phyloP scores from a whole-genome alignment of 2,888 invertebrate species.

The Nephrotoma guestfalica region DNA sequence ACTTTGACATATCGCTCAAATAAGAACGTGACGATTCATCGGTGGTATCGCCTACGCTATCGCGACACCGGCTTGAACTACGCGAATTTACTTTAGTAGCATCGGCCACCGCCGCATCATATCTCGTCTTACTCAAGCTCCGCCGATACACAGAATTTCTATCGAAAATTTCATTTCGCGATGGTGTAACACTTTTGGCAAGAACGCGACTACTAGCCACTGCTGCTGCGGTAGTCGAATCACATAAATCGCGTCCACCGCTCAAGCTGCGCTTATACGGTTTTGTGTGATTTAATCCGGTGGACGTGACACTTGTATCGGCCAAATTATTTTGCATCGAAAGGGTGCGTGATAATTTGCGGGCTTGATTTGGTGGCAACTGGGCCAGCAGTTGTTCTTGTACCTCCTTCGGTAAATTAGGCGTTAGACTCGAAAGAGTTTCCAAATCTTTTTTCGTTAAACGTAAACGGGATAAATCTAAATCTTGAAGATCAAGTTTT shows the following conservation, averaged over 20 bases:
- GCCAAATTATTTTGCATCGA: slow-evolving; percentile 25
- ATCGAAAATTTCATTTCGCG: slow-evolving; percentile 7
- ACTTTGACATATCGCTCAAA: not conserved
- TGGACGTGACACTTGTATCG: slow-evolving; percentile 15
- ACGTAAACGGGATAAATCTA: slow-evolving; percentile 52
- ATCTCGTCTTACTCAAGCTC: slow-evolving; percentile 14
- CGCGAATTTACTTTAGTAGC: slow-evolving; percentile 16
- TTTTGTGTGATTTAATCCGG: slow-evolving; percentile 14
- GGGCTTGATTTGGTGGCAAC: slow-evolving; percentile 52
- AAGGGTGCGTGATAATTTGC: slow-evolving; percentile 48
- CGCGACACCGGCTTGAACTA: slow-evolving; percentile 22
- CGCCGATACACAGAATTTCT: slow-evolving; percentile 9
- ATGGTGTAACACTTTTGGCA: slow-evolving; percentile 7
- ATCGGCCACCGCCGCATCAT: slow-evolving; percentile 13
- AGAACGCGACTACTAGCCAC: slow-evolving; percentile 16
- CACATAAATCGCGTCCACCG: slow-evolving; percentile 28
- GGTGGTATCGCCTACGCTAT: not conserved
- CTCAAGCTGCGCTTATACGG: slow-evolving; percentile 32
- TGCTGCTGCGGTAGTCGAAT: not conserved
- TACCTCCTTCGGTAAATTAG: slow-evolving; percentile 53
- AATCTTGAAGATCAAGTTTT: slow-evolving; percentile 40
- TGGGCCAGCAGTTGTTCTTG: slow-evolving; percentile 56
- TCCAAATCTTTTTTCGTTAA: slow-evolving; percentile 55
- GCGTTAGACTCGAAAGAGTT: slow-evolving; percentile 52
- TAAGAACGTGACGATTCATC: not conserved